Conservation (phyloP, 2,113 vertebrate genomes). For the Hirundichthys speculiger region DNA sequence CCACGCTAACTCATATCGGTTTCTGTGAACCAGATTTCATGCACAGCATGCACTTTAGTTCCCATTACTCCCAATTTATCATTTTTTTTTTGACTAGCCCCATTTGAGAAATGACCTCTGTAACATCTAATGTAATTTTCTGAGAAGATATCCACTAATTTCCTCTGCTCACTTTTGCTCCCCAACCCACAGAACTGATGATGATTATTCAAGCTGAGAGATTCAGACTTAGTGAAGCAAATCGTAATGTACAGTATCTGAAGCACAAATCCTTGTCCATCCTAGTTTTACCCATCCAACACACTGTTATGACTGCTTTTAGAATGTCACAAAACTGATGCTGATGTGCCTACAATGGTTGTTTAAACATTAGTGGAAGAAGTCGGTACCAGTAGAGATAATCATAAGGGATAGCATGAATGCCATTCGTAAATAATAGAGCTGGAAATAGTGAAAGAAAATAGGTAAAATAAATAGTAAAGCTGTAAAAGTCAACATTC, state of each 20-base stretch:
- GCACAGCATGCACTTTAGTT: conserved; percentile 10
- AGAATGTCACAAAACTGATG: conserved; percentile 6
- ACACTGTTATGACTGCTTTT: neutral
- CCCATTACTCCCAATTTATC: conserved; percentile 16
- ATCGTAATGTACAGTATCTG: conserved; percentile 28
- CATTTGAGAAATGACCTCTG: conserved; percentile 19
- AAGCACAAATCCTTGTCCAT: conserved; percentile 39
- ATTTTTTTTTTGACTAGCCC: conserved; percentile 20
- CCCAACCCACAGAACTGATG: conserved; percentile 35
- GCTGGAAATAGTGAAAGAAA: no score
- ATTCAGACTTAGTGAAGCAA: conserved; percentile 32
- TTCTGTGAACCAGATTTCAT: conserved; percentile 10
- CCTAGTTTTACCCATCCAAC: neutral
- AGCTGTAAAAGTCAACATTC: no score
- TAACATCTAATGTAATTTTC: conserved; percentile 24
- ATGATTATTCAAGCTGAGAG: conserved; percentile 54
- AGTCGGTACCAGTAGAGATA: no score
- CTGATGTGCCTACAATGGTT: neutral
- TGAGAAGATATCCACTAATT: conserved; percentile 26
- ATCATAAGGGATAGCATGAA: no score
- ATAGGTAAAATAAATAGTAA: no score
- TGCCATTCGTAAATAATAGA: no score
- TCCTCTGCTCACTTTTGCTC: conserved; percentile 12
- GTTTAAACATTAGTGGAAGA: no score
- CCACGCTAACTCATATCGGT: neutral